A percentile compares a stretch with the other conserved stretches of the same genome.
These are phyloP conservation scores for Sminthurinus aureus DNA, from an alignment of 2,888 invertebrate species.

Conservation along the genomic window DNA sequence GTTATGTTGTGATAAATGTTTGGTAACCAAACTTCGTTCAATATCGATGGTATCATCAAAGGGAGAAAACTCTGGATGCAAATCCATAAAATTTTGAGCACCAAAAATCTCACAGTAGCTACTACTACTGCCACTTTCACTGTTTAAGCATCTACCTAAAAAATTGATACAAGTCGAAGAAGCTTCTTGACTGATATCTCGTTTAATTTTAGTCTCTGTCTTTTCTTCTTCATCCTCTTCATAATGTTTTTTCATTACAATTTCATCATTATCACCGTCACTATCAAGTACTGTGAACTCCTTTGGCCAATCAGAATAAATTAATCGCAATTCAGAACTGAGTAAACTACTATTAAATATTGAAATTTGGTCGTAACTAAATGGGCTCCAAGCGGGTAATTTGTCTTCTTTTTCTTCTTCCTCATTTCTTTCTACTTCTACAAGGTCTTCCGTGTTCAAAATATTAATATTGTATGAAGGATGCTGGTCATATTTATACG, in stretches of 20 bases:
- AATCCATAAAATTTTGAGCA: conserved; percentile 31
- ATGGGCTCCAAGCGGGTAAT: conserved; percentile 30
- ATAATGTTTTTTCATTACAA: not conserved
- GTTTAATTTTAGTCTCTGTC: not conserved
- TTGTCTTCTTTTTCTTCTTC: not conserved
- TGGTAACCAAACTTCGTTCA: not conserved
- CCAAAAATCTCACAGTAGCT: conserved; percentile 34
- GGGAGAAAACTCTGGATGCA: conserved; percentile 29
- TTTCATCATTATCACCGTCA: not conserved
- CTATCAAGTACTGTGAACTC: conserved; percentile 18
- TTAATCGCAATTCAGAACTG: conserved; percentile 6
- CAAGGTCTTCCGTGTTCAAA: not conserved
- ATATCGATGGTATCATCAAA: conserved; percentile 3
- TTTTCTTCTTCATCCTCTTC: not conserved
- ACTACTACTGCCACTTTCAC: conserved; percentile 4
- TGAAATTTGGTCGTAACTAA: conserved; percentile 16
- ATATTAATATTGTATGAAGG: no score
- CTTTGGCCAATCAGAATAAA: conserved; percentile 29
- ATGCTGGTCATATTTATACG: not conserved
- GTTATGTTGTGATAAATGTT: conserved; percentile 5
- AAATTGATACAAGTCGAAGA: conserved; percentile 16
- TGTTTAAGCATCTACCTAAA: conserved; percentile 6
- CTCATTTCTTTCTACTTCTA: not conserved
- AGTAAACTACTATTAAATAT: conserved; percentile 17
- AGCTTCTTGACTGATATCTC: not conserved